Evolutionary conservation across 2,888 invertebrate species (phyloP), one percentile per base, ranked within the genome.

Genomic region (Chloroclystis v-ata): DNA sequence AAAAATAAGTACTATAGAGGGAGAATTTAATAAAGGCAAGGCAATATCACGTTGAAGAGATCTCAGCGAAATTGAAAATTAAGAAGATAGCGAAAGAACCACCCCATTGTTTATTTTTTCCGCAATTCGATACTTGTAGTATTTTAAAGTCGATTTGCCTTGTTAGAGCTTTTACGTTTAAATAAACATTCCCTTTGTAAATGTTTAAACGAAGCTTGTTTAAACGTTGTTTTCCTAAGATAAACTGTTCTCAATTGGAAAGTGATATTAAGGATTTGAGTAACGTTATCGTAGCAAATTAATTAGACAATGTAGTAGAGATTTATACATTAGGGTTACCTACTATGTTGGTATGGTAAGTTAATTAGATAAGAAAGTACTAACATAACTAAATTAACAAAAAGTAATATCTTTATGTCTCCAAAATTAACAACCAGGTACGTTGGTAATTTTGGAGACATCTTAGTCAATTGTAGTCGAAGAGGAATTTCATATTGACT

Each of bases 61-160:
- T 70, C 67, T 67, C 63, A 48, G 60, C 64, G 61, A 78, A 75
- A 81, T 78, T 78, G 80, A 72, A 77, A 79, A 78, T 82, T 80
- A 80, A 77, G 32, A 33, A 10, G 32, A 20, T 20, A 20, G 20
- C 20, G 20, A 20, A n/a, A n/a, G 68, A 69, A 62, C 60, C 65
- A 61, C 65, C 20, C 20, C 5, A 20, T 20, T 20, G 20, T 20
- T 20, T 20, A 49, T 60, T 57, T 59, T 56, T 54, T 52, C 52
- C 52, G 46, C 49, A 57, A 50, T 49, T 47, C 49, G 56, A 54
- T 54, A 54, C 56, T 52, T 33, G 49, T 47, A 54, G 42, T 41
- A 51, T 48, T 48, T 52, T 42, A 33, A 48, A 56, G 51, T 59
- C 51, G 52, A 53, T 59, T 59, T 52, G 41, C 28, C 37, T 37